Evolutionary conservation across 2,888 invertebrate genomes (phyloP), one percentile per base, ranked within the genome.

Genomic region (Polyommatus iphigenia): DNA sequence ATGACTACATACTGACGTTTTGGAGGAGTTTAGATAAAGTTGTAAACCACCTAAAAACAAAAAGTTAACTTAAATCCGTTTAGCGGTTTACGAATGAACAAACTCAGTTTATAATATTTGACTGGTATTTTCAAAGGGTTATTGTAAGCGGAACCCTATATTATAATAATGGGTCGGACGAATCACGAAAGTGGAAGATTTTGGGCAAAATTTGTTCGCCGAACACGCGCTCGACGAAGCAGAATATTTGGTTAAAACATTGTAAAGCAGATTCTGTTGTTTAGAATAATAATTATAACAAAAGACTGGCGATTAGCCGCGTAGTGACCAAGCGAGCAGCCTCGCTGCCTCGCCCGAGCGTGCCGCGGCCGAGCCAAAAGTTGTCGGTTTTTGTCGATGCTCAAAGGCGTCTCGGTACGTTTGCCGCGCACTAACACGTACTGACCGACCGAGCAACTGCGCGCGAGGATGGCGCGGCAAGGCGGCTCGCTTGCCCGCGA

Each of bases 121-220:
- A 20, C 2, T 20, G 8, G n/a, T 2, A n/a, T 20, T n/a, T n/a
- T 13, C 24, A 24, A 24, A 62, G 13, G 24, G 3, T 3, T 10
- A 59, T 59, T 59, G 62, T 62, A 24, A 24, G 10, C 24, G 24
- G 24, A 24, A 62, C 13, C 20, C 62, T 24, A 10, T 10, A 10
- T 24, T 2, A n/a, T n/a, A n/a, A n/a, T n/a, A n/a, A n/a, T n/a
- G 24, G 62, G 62, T 20, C 24, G 20, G 62, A 62, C 24, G 10
- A 72, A 72, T 72, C 72, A 72, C 10, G 72, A 41, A 72, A 72
- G 72, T 36, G 72, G 72, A 72, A 72, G 72, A 41, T 72, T 71
- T 41, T 41, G 72, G 72, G 36, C 36, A 72, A 72, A 71, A 72
- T 72, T 41, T 20, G 72, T 41, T 72, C 72, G 8, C 1, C 10